A percentile compares a stretch with the other conserved stretches of the same genome.
Evolutionary conservation across 2,113 vertebrate species (phyloP).

Genomic region (Cyphomyrus plagiostoma): DNA sequence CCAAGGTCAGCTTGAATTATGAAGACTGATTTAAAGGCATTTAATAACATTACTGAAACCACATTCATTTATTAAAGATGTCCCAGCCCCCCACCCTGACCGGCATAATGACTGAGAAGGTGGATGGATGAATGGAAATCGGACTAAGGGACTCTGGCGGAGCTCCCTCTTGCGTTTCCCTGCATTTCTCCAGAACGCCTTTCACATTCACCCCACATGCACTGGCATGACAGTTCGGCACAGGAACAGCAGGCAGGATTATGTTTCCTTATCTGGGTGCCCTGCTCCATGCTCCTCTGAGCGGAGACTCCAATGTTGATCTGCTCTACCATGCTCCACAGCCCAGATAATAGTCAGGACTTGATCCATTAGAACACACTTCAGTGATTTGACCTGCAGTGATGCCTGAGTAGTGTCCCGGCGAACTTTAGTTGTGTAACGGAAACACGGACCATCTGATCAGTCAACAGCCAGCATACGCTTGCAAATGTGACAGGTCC

Average conservation of each 20-base stretch:
- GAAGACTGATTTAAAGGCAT: not conserved
- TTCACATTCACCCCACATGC: not conserved
- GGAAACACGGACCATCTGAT: conserved; percentile 21
- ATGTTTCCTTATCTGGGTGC: not conserved
- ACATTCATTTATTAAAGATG: not conserved
- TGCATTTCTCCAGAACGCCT: not conserved
- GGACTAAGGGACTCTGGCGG: not conserved
- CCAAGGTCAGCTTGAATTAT: not conserved
- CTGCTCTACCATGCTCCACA: not conserved
- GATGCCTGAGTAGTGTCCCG: not conserved
- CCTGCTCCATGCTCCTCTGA: not conserved
- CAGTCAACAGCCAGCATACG: conserved; percentile 23
- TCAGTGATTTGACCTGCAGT: conserved; percentile 31
- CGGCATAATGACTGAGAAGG: not conserved
- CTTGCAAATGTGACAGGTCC: conserved; percentile 19
- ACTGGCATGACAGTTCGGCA: not conserved
- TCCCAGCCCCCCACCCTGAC: not conserved
- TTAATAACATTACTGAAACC: not conserved
- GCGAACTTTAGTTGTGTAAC: conserved; percentile 20
- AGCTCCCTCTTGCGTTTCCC: not conserved
- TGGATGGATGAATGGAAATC: not conserved
- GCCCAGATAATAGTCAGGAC: conserved; percentile 31
- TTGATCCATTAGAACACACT: conserved; percentile 23
- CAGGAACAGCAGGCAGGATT: not conserved
- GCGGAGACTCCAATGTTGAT: conserved; percentile 14